These are phyloP conservation scores for Pseudorhombus dupliciocellatus DNA, from an alignment of 2,113 vertebrate species.

Conservation along the genomic window DNA sequence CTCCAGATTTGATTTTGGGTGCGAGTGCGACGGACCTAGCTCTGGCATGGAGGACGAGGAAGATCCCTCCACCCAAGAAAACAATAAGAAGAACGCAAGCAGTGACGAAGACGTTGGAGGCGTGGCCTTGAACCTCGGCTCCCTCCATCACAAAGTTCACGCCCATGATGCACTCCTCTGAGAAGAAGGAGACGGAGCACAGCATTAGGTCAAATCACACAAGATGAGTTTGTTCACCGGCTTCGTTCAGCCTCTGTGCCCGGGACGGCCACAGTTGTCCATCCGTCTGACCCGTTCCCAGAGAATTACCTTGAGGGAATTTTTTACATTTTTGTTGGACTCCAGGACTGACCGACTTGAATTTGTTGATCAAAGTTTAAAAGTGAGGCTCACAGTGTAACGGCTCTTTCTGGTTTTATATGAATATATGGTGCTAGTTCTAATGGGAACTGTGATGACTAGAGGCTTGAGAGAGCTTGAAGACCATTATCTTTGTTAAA, in stretches of 20 bases:
- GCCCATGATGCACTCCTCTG: slow-evolving; percentile 85
- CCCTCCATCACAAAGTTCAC: slow-evolving; percentile 59
- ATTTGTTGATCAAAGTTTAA: not conserved
- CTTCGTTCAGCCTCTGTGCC: not conserved
- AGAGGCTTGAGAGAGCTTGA: not conserved
- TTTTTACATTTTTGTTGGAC: not conserved
- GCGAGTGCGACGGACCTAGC: slow-evolving; percentile 37
- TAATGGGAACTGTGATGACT: not conserved
- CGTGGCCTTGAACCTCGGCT: slow-evolving; percentile 25
- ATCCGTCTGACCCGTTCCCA: too few species aligned
- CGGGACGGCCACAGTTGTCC: too few species aligned
- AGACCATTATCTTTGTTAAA: not conserved
- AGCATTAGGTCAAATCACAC: slow-evolving; percentile 2
- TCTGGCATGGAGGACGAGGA: slow-evolving; percentile 79
- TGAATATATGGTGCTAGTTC: not conserved
- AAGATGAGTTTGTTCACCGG: not conserved
- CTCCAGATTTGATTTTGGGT: slow-evolving; percentile 61
- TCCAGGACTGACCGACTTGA: not conserved
- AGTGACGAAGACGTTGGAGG: slow-evolving; percentile 67
- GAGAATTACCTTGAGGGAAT: too few species aligned
- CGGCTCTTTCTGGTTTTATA: not conserved
- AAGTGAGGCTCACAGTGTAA: too few species aligned
- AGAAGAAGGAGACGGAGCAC: slow-evolving; percentile 8
- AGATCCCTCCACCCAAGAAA: slow-evolving; percentile 72
- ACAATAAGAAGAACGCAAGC: slow-evolving; percentile 79